Base-by-base conservation (phyloP, 2,113 vertebrate species). In the Takifugu bimaculatus region DNA sequence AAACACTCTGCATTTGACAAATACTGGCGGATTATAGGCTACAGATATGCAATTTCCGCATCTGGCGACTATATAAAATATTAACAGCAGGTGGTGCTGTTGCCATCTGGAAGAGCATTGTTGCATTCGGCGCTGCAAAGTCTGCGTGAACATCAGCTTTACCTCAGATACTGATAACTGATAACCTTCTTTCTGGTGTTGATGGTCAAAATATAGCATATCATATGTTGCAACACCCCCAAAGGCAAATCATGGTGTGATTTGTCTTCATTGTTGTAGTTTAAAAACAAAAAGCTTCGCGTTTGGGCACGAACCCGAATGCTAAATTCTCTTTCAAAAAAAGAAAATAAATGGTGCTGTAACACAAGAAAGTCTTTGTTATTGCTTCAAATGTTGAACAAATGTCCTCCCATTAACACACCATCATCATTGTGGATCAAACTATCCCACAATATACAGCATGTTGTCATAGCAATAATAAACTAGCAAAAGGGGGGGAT, bases 41-140 rank as follows among this genome's bases (percentile, higher is more conserved):
- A 39, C 35, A 39, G 35, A 39, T 10, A 11, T 20, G 20, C 20
- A 20, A 20, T 39, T 4, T 35, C 5, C 29, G 44, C 13, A 3
- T 51, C 4, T 11, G 20, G 3, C 72, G 70, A 32, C 50, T 51
- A 49, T 70, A 60, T 79, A 20, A 66, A 68, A 72, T 70, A 70
- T 53, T 26, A 80, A 79, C 89, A 87, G 84, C 74, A 79, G 88
- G 85, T 87, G 88, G 88, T 72, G 81, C 79, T 87, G 68, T 85
- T 83, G 78, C 75, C 71, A 73, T 78, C 81, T 70, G 61, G 14
- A 82, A 84, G 49, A 73, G 57, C 28, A 51, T 56, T 48, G 52
- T 32, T 44, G 26, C 54, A 32, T n/a, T 61, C 63, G 26, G 4
- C 1, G 0, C 15, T 6, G 44, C 11, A 13, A 13, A 48, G 13